Base-by-base conservation (phyloP, 1,140 invertebrate species). In the Camponotus floridanus region DNA sequence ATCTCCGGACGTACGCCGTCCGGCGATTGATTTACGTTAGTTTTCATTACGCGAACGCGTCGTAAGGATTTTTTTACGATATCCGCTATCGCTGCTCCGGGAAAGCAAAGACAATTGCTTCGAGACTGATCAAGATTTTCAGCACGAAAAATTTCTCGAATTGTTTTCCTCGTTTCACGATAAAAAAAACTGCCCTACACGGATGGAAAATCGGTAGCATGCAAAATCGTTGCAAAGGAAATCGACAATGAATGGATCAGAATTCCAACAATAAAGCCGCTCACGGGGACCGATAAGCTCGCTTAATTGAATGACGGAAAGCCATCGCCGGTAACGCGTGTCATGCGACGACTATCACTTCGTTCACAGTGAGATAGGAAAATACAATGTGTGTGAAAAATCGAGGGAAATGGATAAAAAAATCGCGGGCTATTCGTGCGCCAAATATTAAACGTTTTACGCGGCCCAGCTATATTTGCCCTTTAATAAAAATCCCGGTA, bases 21-120 rank as follows among this genome's bases (percentile, higher is more conserved):
- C 81, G 83, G 26, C 87, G 74, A 92, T 91, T 89, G 88, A 89
- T 89, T 92, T 92, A 88, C 87, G 92, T 92, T 91, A 86, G 86
- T 81, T 86, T 90, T 90, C 84, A 87, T 90, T 84, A 71, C 86
- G 80, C 59, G 83, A 62, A 64, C 76, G 83, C 67, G 88, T 76
- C 86, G 39, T 59, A 11, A 18, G 21, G 67, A 9, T 68, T 86
- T 59, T 62, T 55, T 45, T 9, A 26, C 13, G 36, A 51, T 9
- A 15, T 36, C 65, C 31, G 39, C 61, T 62, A 15, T 45, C 36
- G 18, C 39, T 11, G 76, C 26, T 18, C 26, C 1, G 31, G 13
- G 48, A 18, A n/a, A 68, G 62, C n/a, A 18, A 13, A 2, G 31
- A 83, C 31, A 36, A 45, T 70, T 36, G 31, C 13, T 26, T 13